phyloP scores from a whole-genome alignment of 2,888 invertebrate species.

The Deroplatys truncata region DNA sequence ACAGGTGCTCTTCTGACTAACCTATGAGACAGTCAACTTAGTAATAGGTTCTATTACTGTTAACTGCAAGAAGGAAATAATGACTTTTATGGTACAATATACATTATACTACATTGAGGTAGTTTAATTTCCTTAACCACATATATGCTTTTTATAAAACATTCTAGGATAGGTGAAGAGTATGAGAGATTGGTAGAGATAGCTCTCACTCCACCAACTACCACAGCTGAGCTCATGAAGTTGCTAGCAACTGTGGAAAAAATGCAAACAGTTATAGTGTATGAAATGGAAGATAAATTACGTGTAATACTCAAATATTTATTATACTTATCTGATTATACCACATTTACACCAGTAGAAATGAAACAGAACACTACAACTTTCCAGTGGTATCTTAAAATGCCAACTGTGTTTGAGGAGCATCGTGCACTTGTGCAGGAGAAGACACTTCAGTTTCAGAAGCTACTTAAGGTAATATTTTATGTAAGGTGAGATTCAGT shows the following conservation, averaged over 20 bases:
- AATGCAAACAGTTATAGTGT: conserved; percentile 65
- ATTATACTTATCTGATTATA: conserved; percentile 79
- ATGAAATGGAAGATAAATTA: conserved; percentile 72
- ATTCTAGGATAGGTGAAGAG: conserved; percentile 71
- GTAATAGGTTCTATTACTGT: too few species aligned
- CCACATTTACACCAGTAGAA: conserved; percentile 74
- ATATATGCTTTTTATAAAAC: neutral
- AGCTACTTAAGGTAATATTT: conserved; percentile 58
- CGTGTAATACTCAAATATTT: conserved; percentile 58
- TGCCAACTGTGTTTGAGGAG: conserved; percentile 78
- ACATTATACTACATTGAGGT: too few species aligned
- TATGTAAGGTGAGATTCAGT: neutral
- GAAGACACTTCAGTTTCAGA: conserved; percentile 84
- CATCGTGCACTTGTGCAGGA: conserved; percentile 73
- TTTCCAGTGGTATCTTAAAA: conserved; percentile 79
- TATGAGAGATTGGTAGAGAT: conserved; percentile 76
- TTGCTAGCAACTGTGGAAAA: conserved; percentile 71
- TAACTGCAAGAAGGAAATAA: too few species aligned
- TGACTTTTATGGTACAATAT: too few species aligned
- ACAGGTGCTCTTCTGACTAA: too few species aligned
- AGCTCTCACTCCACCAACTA: conserved; percentile 71
- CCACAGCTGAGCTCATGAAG: conserved; percentile 82
- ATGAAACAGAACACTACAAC: conserved; percentile 85
- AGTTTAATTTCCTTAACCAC: too few species aligned
- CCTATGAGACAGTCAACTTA: too few species aligned